Evolutionary conservation across 2,888 invertebrate species (phyloP).

Genomic region (Barypeithes pellucidus): DNA sequence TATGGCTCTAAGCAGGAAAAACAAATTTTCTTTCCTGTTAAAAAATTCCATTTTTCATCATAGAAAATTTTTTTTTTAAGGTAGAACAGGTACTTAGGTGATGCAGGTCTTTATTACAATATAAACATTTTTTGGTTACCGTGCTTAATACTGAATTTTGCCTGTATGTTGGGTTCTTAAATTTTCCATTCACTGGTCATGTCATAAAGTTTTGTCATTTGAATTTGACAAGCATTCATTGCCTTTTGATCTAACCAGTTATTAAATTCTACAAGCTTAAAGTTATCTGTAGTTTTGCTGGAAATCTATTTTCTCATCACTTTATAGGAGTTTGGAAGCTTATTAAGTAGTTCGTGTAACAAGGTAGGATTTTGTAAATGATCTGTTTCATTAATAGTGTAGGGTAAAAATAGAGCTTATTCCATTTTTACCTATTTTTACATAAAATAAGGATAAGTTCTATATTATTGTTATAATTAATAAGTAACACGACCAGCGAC

Average conservation of each 20-base stretch:
- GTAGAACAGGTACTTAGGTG: neutral
- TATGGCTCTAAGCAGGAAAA: neutral
- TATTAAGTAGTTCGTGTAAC: neutral
- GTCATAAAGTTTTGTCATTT: neutral
- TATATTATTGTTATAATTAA: too few relatives aligned
- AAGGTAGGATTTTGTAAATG: neutral
- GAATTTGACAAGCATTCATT: neutral
- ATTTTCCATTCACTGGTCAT: neutral
- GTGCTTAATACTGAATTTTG: neutral
- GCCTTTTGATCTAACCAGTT: conserved; percentile 15
- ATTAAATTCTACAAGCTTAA: conserved; percentile 6
- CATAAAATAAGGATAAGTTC: too few relatives aligned
- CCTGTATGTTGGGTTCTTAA: too few relatives aligned
- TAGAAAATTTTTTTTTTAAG: neutral
- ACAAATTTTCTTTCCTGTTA: neutral
- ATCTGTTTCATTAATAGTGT: neutral
- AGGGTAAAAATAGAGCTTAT: too few relatives aligned
- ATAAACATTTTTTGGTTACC: neutral
- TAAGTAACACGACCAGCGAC: too few relatives aligned
- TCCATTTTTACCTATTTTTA: too few relatives aligned
- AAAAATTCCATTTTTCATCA: neutral
- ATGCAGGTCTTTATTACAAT: neutral
- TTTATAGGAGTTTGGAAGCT: neutral
- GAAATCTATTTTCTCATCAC: neutral
- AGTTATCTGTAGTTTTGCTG: neutral